Conservation (phyloP, 2,888 invertebrate species). For the Lepidocyrtinus sp. region DNA sequence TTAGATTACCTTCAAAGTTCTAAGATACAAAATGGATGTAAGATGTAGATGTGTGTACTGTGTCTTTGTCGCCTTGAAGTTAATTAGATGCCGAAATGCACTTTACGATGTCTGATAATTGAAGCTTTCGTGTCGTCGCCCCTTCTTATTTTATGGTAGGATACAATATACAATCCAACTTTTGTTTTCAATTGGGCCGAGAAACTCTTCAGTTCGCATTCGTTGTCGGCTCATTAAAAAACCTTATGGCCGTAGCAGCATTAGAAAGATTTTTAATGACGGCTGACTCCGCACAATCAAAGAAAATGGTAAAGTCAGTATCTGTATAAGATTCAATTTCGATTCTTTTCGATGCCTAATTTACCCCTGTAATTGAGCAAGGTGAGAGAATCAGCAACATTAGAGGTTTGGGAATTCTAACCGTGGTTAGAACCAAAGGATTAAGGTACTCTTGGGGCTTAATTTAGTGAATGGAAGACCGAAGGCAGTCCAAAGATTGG, state of each 20-base stretch:
- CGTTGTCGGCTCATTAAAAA: constrained; percentile 12
- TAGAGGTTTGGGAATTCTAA: too few species aligned
- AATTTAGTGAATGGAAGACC: too few species aligned
- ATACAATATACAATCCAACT: too few species aligned
- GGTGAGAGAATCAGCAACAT: neutral
- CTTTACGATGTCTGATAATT: constrained; percentile 5
- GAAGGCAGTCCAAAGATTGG: too few species aligned
- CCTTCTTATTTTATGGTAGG: too few species aligned
- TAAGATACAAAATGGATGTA: too few species aligned
- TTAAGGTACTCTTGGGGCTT: too few species aligned
- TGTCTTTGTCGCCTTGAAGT: constrained; percentile 4
- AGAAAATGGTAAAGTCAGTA: neutral
- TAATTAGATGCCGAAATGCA: constrained; percentile 12
- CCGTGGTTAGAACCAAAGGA: too few species aligned
- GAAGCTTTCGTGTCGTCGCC: neutral
- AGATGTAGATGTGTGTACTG: too few species aligned
- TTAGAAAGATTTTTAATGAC: neutral
- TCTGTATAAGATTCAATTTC: neutral
- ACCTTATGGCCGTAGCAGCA: neutral
- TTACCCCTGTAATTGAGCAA: neutral
- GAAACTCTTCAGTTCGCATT: neutral
- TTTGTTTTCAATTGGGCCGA: constrained; percentile 13
- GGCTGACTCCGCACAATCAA: neutral
- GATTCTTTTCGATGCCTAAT: neutral
- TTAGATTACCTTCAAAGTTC: too few species aligned